A percentile compares a stretch with the other conserved stretches of the same genome.
phyloP scores from a whole-genome alignment of 2,797 vertebrate species.

The Astyanax mexicanus region DNA sequence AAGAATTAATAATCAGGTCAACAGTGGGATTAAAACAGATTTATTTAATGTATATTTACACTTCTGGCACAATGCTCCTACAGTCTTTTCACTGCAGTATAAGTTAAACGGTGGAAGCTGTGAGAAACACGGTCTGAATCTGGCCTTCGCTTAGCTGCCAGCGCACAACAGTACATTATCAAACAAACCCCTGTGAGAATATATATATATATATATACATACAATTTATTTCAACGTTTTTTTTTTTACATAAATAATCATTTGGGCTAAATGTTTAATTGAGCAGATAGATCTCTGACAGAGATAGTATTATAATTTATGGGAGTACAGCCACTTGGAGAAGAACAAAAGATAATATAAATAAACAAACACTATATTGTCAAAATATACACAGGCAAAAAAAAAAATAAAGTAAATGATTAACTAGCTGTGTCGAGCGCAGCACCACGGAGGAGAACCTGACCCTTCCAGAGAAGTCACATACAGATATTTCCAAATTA shows the following conservation, averaged over 20 bases:
- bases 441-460: slow-evolving; percentile 81
- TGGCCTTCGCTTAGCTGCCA: slow-evolving; percentile 78
- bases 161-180: slow-evolving; percentile 64
- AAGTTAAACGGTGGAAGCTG: slow-evolving; percentile 74
- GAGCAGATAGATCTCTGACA: slow-evolving; percentile 77
- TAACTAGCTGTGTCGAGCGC: slow-evolving; percentile 77
- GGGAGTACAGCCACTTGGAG: slow-evolving; percentile 75
- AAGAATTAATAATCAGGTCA: neutral
- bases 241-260: slow-evolving; percentile 77
- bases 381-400: slow-evolving; percentile 92
- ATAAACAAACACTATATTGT: slow-evolving; percentile 81
- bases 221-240: neutral
- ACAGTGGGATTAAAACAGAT: slow-evolving; percentile 73
- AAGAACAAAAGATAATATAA: slow-evolving; percentile 76
- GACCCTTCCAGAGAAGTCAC: slow-evolving; percentile 61
- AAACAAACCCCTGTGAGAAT: slow-evolving; percentile 62
- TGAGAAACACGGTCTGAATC: slow-evolving; percentile 54
- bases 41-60: slow-evolving; percentile 85
- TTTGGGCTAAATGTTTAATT: slow-evolving; percentile 70
- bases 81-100: slow-evolving; percentile 72
- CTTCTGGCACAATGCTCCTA: slow-evolving; percentile 69
- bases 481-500: no score
- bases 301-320: slow-evolving; percentile 74
- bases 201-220: slow-evolving; percentile 63
- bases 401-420: slow-evolving; percentile 68